phyloP scores from a whole-genome alignment of 2,113 vertebrate genomes.

The Emydura subglobosa region DNA sequence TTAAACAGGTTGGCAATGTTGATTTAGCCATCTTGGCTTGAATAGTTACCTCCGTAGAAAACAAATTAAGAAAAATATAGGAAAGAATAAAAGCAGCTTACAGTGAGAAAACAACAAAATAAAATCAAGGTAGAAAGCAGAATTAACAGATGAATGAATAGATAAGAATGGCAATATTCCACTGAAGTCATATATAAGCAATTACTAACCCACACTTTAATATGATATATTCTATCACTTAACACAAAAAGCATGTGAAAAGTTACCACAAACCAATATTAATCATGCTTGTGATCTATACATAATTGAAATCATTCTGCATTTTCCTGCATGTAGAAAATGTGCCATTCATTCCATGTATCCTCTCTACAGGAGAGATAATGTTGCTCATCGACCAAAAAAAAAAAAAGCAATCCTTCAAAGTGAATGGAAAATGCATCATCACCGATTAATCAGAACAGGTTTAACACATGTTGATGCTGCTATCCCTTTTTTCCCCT shows the following conservation, averaged over 20 bases:
- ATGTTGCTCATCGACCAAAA: neutral
- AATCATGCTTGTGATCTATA: accelerated
- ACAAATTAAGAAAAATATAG: neutral
- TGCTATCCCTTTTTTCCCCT: neutral
- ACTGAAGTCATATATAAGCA: neutral
- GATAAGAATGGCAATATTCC: neutral
- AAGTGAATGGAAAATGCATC: accelerated
- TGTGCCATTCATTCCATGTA: neutral
- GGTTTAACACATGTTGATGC: accelerated
- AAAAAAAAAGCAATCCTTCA: neutral
- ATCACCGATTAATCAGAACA: accelerated
- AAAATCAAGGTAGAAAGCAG: neutral
- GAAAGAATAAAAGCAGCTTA: neutral
- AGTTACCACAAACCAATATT: neutral
- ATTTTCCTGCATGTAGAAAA: neutral
- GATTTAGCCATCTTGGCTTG: neutral
- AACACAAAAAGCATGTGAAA: neutral
- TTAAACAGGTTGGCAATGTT: neutral
- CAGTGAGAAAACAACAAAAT: neutral
- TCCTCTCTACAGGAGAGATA: neutral
- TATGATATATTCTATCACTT: neutral
- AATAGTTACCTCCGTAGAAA: neutral
- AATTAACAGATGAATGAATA: neutral
- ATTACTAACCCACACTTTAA: neutral
- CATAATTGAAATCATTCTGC: neutral